These are phyloP conservation scores for Acanthornis magna DNA, from an alignment of 2,797 vertebrate genomes.

Conservation along the genomic window DNA sequence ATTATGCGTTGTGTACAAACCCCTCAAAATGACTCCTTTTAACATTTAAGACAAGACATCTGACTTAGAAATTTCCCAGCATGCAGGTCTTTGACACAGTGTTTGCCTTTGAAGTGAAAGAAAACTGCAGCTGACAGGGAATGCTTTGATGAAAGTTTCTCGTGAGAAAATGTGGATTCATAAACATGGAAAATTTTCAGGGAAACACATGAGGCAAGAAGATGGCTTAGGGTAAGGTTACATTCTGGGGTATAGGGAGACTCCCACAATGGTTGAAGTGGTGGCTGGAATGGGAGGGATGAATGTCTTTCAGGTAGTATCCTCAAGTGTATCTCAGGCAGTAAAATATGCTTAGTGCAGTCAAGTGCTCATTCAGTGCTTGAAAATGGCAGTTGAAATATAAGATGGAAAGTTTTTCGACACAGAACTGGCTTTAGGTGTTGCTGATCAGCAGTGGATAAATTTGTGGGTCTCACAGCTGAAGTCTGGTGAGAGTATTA, in stretches of 20 bases:
- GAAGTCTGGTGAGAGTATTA: not conserved
- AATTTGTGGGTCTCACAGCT: not conserved
- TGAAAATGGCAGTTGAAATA: not conserved
- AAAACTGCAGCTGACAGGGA: not conserved
- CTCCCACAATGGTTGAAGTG: not conserved
- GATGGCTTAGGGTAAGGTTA: not conserved
- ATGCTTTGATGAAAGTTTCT: slow-evolving; percentile 40
- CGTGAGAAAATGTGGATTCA: slow-evolving; percentile 10
- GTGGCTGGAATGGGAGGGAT: not conserved
- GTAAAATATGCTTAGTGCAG: not conserved
- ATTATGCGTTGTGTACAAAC: not conserved
- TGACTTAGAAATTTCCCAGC: slow-evolving; percentile 39
- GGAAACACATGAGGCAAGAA: not conserved
- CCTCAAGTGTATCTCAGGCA: not conserved
- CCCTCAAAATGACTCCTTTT: not conserved
- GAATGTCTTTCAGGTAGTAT: not conserved
- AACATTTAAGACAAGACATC: not conserved
- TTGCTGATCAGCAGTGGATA: not conserved
- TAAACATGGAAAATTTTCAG: slow-evolving; percentile 5
- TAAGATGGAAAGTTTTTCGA: not conserved
- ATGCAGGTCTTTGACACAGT: not conserved
- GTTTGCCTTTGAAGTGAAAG: slow-evolving; percentile 35
- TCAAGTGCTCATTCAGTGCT: not conserved
- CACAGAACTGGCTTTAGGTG: not conserved
- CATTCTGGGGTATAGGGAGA: not conserved